Percentiles rank a stretch among this genome's conserved stretches.
Conservation (phyloP, 2,888 invertebrate genomes). For the Microplitis manilae region DNA sequence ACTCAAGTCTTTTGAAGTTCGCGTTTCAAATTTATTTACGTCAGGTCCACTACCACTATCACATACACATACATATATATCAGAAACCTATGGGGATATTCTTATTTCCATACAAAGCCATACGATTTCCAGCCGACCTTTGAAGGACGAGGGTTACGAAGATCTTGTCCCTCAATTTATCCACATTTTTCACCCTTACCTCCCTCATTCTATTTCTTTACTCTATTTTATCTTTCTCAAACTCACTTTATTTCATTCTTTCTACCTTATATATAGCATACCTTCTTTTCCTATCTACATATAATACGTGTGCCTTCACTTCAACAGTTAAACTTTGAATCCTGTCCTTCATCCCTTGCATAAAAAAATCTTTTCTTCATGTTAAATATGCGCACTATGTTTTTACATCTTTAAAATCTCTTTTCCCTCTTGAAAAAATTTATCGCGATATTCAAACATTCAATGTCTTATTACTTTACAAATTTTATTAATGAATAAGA, state of each 20-base stretch:
- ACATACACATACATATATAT: slow-evolving; percentile 51
- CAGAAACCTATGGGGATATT: slow-evolving; percentile 54
- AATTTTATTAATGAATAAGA: too few species aligned
- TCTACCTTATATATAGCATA: neutral
- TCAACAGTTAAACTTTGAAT: neutral
- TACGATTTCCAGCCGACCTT: slow-evolving; percentile 64
- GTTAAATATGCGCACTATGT: neutral
- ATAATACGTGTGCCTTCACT: neutral
- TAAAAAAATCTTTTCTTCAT: neutral
- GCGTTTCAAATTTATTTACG: slow-evolving; percentile 35
- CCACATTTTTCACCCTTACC: neutral
- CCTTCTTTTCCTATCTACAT: neutral
- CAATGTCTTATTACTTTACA: too few species aligned
- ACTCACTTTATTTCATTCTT: slow-evolving; percentile 19
- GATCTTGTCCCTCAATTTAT: slow-evolving; percentile 1
- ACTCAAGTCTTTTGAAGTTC: slow-evolving; percentile 18
- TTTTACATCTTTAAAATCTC: neutral
- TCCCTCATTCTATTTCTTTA: slow-evolving; percentile 26
- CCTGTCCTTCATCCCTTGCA: neutral
- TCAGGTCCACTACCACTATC: slow-evolving; percentile 4
- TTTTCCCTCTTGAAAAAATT: neutral
- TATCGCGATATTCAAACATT: too few species aligned
- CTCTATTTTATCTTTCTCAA: slow-evolving; percentile 28
- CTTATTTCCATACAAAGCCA: slow-evolving; percentile 67
- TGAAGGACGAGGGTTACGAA: slow-evolving; percentile 55